Evolutionary conservation across 2,797 vertebrate species (phyloP), one percentile per base, ranked within the genome.

Genomic region (Rhinatrema bivittatum): DNA sequence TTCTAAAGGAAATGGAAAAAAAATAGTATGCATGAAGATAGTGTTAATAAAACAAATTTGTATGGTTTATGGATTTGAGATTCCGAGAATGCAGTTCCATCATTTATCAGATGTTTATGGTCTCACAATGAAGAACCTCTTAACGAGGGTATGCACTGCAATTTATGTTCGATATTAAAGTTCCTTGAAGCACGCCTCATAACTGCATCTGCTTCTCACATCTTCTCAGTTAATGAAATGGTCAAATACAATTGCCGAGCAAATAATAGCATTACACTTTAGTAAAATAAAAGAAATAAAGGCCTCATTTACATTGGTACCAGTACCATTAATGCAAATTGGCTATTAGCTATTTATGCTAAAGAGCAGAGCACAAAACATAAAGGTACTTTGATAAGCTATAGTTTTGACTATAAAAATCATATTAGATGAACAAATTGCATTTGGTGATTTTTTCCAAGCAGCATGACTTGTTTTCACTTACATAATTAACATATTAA

Each of bases 361-460:
- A 65, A 72, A 60, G 61, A 69, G 51, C 34, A 59, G 42, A 60
- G n/a, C 63, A 70, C 52, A 70, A 70, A 70, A 50, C 52, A 56
- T 65, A 66, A 75, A 76, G 49, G 65, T 77, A 59, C 53, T 66
- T 80, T 76, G 68, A 68, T 70, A 66, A 74, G 65, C 68, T 70
- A 50, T 25, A 34, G 68, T 61, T 66, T 66, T 30, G 40, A 57
- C 39, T 45, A 25, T 54, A 59, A 68, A 79, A 76, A 59, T 23
- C 15, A 13, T 62, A 59, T 69, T 71, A 50, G 50, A 44, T 39
- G 20, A 19, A 44, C 13, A 32, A 27, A 64, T 74, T 60, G 37
- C 53, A 61, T 56, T 72, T 45, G 52, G 42, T 16, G 35, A 46
- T 42, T 47, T 56, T 39, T 17, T 16, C 5, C 10, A 39, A 36